Conservation (phyloP, 2,113 vertebrate species). For the Ophiodon elongatus region DNA sequence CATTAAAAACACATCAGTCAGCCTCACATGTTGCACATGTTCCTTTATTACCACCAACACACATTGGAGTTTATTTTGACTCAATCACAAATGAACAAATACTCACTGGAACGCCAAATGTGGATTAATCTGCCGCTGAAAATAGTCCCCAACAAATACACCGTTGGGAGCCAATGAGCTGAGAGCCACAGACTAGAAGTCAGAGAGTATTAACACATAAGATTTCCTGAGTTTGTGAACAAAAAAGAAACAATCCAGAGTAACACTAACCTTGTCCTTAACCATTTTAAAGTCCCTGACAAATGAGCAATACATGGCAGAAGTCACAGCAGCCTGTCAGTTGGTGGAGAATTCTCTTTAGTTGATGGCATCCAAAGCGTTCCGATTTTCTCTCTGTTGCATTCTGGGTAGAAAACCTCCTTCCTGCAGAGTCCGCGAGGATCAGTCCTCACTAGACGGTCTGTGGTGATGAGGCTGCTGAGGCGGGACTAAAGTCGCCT, state of each 20-base stretch:
- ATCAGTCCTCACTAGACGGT: no score
- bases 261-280: background rate
- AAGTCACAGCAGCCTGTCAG: background rate
- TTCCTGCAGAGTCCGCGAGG: no score
- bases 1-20: background rate
- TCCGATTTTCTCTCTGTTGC: background rate
- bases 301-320: background rate
- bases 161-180: background rate
- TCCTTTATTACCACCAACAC: background rate
- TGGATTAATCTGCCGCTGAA: background rate
- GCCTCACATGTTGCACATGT: background rate
- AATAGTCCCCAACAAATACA: background rate
- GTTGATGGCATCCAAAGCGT: background rate
- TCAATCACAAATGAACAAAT: background rate
- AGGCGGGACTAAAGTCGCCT: no score
- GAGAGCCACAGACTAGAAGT: background rate
- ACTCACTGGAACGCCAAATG: background rate
- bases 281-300: background rate
- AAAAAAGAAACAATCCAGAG: background rate
- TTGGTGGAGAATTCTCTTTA: background rate
- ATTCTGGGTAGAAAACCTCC: background rate
- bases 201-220: background rate
- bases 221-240: background rate
- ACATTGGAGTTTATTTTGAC: background rate
- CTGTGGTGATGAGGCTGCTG: no score